Conservation (phyloP, 2,797 vertebrate species). For the Eutrigla gurnardus region DNA sequence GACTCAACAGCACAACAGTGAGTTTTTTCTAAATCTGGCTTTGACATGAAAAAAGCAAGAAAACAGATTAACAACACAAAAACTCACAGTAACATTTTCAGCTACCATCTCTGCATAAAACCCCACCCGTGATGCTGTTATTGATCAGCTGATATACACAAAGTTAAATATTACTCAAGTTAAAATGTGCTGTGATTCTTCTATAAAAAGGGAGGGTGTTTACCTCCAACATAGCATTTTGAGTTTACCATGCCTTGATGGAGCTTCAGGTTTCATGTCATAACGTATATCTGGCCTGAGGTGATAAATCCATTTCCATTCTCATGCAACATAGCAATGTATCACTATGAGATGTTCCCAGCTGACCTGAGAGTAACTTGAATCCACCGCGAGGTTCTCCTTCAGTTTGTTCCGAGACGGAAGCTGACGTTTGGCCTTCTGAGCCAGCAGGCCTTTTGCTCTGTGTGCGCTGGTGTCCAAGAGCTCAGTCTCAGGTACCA, state of each 20-base stretch:
- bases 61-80: not conserved
- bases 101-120: not conserved
- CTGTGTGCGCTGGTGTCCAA: slow-evolving; percentile 93
- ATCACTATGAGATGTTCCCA: not conserved
- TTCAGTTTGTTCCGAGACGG: slow-evolving; percentile 91
- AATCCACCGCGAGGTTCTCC: slow-evolving; percentile 77
- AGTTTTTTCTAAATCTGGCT: not conserved
- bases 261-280: not conserved
- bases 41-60: not conserved
- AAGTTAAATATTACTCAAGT: slow-evolving; percentile 1
- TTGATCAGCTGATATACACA: not conserved
- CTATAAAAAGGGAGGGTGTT: not conserved
- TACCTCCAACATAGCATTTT: not conserved
- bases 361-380: slow-evolving; percentile 80
- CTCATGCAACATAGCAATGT: not conserved
- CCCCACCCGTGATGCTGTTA: not conserved
- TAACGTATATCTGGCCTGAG: not conserved
- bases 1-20: not conserved
- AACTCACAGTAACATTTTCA: not conserved
- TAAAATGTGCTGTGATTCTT: not conserved
- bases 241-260: not conserved
- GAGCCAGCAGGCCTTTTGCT: slow-evolving; percentile 90
- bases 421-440: slow-evolving; percentile 90
- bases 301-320: not conserved
- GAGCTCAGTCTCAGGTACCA: slow-evolving; percentile 89